These are phyloP conservation scores for Sphaerophoria rueppellii DNA, from an alignment of 2,888 invertebrate species.

Conservation along the genomic window DNA sequence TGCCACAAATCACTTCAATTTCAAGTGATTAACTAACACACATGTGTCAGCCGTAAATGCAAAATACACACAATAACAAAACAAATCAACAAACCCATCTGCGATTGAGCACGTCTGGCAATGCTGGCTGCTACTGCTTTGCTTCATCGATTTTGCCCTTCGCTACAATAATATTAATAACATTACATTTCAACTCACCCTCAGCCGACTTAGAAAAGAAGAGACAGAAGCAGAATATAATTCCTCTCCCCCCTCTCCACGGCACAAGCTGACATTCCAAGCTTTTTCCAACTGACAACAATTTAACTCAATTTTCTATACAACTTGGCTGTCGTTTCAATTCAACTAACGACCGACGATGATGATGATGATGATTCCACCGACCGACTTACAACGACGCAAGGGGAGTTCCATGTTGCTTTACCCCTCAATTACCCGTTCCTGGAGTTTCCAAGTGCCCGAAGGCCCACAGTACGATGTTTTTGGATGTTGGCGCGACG, in stretches of 20 bases:
- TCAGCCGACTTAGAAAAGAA: background rate
- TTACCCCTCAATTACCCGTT: background rate
- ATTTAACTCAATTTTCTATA: constrained; percentile 79
- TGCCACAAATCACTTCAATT: constrained; percentile 72
- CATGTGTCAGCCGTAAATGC: constrained; percentile 62
- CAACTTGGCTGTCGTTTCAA: constrained; percentile 74
- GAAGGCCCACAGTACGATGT: constrained; percentile 36
- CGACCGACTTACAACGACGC: background rate
- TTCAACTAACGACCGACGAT: constrained; percentile 42
- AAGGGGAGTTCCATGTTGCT: constrained; percentile 5
- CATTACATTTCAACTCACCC: constrained; percentile 63
- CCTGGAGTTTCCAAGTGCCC: constrained; percentile 51
- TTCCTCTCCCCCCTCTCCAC: constrained; percentile 38
- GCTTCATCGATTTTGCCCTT: constrained; percentile 65
- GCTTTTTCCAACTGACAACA: constrained; percentile 78
- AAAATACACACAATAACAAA: constrained; percentile 37
- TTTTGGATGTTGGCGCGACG: background rate
- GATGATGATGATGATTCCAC: constrained; percentile 10
- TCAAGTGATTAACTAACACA: constrained; percentile 71
- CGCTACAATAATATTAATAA: constrained; percentile 72
- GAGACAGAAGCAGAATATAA: background rate
- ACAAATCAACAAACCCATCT: constrained; percentile 4
- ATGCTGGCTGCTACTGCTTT: constrained; percentile 18
- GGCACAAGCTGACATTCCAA: constrained; percentile 74
- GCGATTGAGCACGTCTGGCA: constrained; percentile 59